Conservation (phyloP, 2,113 vertebrate genomes). For the Stegastes partitus region DNA sequence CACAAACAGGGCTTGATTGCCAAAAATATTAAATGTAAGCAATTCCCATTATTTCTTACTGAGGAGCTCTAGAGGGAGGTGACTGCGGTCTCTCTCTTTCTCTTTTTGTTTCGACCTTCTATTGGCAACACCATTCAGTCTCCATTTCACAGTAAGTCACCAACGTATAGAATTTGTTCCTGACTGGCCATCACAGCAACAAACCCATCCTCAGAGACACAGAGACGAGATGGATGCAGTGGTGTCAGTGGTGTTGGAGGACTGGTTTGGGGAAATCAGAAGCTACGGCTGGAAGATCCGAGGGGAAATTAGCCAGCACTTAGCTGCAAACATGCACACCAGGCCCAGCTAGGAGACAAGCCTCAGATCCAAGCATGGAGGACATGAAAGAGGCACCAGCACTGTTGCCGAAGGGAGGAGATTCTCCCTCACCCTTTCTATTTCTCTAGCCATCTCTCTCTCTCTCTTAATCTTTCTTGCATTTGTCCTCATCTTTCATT, state of each 20-base stretch:
- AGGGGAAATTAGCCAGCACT: conserved; percentile 82
- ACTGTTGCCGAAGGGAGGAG: conserved; percentile 57
- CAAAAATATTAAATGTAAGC: background rate
- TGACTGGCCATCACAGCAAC: conserved; percentile 10
- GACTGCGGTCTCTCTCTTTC: conserved; percentile 4
- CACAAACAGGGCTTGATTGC: background rate
- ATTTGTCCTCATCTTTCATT: conserved; percentile 68
- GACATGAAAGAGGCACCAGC: conserved; percentile 79
- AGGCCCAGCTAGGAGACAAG: conserved; percentile 74
- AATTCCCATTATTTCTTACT: background rate
- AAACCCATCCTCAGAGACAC: background rate
- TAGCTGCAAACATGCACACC: conserved; percentile 77
- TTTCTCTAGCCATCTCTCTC: conserved; percentile 26
- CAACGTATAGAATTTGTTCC: background rate
- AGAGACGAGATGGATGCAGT: background rate
- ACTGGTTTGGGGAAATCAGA: conserved; percentile 33
- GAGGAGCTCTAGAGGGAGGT: background rate
- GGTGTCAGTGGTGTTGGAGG: conserved; percentile 17
- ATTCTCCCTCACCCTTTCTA: conserved; percentile 33
- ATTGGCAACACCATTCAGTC: background rate
- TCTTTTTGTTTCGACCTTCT: background rate
- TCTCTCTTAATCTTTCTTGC: conserved; percentile 45
- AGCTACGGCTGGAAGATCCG: conserved; percentile 64
- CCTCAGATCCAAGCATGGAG: conserved; percentile 73
- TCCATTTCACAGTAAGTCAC: background rate